Base-by-base conservation (phyloP, 2,888 invertebrate species). In the Argyresthia goedartella region DNA sequence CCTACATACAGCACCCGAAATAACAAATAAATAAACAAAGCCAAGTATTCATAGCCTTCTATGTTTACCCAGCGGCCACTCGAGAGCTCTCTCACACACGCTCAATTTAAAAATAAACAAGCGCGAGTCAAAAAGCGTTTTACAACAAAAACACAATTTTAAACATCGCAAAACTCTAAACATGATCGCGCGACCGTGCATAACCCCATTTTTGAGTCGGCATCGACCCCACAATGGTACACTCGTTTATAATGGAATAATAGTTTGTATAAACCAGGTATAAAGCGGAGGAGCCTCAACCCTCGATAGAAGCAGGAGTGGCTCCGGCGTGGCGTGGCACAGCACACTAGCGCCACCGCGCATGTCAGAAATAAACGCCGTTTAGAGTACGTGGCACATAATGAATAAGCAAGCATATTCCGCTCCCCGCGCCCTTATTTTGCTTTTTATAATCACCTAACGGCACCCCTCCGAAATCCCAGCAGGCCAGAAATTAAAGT, bases 401-500 rank as follows among this genome's bases (percentile, higher is more conserved):
- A 81, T 82, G 81, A 84, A 84, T 82, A 81, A 68, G 69, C 73
- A 72, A 80, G 70, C 72, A 64, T 69, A 71, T 72, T 72, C 67
- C 73, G 45, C 13, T 13, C 53, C 52, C 52, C 44, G n/a, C 43
- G 69, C 69, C 70, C 68, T 66, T 60, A 60, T 64, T 76, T 72
- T 62, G 66, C 64, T 66, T 54, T 76, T 77, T 80, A 77, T 77
- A 76, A 76, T 78, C 73, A 73, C 66, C 16, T 67, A 69, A 55
- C 59, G 55, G 57, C 59, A 57, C 73, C 81, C 81, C 71, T 65
- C 65, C 64, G 49, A 63, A 73, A 71, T 80, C 81, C 82, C 85
- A 73, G 71, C 72, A 69, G 82, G 81, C 63, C 65, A 72, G 71
- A 77, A 80, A 84, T 84, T 82, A 81, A 82, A 77, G 79, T 73